Conservation (phyloP, 2,113 vertebrate species). For the Leptocoma aspasia region DNA sequence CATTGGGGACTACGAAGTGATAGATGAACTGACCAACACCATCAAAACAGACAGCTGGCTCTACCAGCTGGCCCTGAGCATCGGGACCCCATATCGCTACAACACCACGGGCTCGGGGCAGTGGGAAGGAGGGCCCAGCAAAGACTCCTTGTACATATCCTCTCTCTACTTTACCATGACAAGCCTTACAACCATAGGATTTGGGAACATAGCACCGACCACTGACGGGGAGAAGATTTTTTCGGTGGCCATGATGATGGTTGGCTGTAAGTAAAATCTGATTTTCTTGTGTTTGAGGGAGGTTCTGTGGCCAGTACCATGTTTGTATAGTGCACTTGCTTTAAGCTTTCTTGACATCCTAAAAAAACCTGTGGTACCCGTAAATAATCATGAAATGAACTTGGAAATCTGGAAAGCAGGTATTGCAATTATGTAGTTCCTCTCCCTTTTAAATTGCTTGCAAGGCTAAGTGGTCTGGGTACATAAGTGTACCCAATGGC, state of each 20-base stretch:
- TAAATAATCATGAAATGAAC: background rate
- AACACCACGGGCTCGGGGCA: slow-evolving; percentile 88
- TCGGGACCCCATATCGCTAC: slow-evolving; percentile 92
- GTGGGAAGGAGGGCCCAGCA: slow-evolving; percentile 96
- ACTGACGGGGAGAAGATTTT: slow-evolving; percentile 98
- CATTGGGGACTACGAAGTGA: slow-evolving; percentile 97
- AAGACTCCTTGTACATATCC: slow-evolving; percentile 94
- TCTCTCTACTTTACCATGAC: slow-evolving; percentile 99
- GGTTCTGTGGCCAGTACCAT: accelerated
- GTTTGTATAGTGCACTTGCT: background rate
- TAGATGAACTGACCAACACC: slow-evolving; percentile 90
- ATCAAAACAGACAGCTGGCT: slow-evolving; percentile 97
- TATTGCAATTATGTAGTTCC: background rate
- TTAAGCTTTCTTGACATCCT: background rate
- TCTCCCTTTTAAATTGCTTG: background rate
- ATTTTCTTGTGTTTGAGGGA: background rate
- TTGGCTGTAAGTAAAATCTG: slow-evolving; percentile 89
- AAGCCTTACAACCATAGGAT: slow-evolving; percentile 97
- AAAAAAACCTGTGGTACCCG: background rate
- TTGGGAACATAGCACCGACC: slow-evolving; percentile 95
- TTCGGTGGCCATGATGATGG: slow-evolving; percentile 99
- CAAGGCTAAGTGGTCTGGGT: background rate
- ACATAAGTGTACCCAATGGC: background rate
- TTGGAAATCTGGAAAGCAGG: background rate
- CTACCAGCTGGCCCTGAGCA: slow-evolving; percentile 90